Base-by-base conservation (phyloP, 2,797 vertebrate genomes). In the Odontamblyopus rebecca region DNA sequence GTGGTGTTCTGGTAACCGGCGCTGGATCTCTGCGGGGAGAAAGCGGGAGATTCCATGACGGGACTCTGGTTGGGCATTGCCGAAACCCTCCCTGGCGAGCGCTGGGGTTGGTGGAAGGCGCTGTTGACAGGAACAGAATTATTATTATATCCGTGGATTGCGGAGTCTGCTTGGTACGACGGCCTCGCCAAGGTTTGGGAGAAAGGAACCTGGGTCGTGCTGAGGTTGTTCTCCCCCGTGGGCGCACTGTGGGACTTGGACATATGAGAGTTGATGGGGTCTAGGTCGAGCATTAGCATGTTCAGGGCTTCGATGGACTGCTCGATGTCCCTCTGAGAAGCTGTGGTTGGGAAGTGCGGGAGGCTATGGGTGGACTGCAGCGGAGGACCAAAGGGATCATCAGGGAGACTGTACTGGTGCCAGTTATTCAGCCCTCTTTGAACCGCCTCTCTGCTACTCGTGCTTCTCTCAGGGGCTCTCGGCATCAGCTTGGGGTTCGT, bases 281-380 rank as follows among this genome's bases (percentile, higher is more conserved):
- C 95, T 0, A 99, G 90, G 82, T 98, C 97, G 12, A 98, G 92
- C 97, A 99, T 99, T 9, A 99, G 95, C 94, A 97, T 96, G 59
- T 98, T 97, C 11, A 99, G 95, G 0, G 96, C 93, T 83, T 99
- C 97, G 0, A 99, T 98, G 69, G 97, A 98, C 80, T 96, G 96
- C 86, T 98, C 96, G 0, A 99, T 97, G 88, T 99, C 97, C 69
- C 90, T 92, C 73, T 94, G 96, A 0, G 96, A 97, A 53, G 96
- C 95, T 0, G 94, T 88, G 4, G 92, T 86, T 0, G 96, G 95
- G 73, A 97, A 97, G 59, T 95, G 95, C 0, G 96, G 96, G 80
- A 97, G 89, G 86, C 94, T 94, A 15, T 96, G 90, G 0, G 95
- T 91, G 0, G 92, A 90, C 74, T 94, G 93, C 70, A 93, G 89